These are phyloP conservation scores for Synergus itoensis DNA, from an alignment of 2,888 invertebrate genomes.

Conservation along the genomic window DNA sequence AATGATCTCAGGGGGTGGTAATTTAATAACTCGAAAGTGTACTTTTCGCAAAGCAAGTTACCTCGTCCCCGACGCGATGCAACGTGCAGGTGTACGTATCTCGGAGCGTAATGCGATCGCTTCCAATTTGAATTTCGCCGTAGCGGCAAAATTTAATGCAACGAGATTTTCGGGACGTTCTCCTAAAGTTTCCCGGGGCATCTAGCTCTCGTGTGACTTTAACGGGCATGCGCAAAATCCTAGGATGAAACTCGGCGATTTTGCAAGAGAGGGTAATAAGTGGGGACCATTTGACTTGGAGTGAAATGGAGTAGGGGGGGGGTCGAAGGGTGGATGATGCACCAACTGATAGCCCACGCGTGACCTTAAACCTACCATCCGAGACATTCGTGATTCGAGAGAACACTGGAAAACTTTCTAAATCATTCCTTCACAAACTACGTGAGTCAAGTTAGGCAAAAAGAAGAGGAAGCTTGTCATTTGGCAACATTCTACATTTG, in stretches of 20 bases:
- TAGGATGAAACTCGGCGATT: slow-evolving; percentile 44
- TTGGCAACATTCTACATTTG: too few relatives aligned
- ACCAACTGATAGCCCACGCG: slow-evolving; percentile 8
- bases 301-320: slow-evolving; percentile 42
- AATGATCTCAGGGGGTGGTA: slow-evolving; percentile 32
- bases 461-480: neutral
- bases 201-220: slow-evolving; percentile 28
- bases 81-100: slow-evolving; percentile 42
- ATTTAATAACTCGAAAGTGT: slow-evolving; percentile 45
- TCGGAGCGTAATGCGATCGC: slow-evolving; percentile 49
- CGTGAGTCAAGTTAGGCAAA: neutral
- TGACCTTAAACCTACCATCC: neutral
- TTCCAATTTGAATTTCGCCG: slow-evolving; percentile 48
- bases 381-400: neutral
- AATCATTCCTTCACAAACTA: neutral
- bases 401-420: neutral
- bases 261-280: slow-evolving; percentile 59
- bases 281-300: slow-evolving; percentile 58
- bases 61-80: slow-evolving; percentile 22
- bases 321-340: slow-evolving; percentile 50
- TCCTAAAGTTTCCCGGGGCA: slow-evolving; percentile 48
- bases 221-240: neutral
- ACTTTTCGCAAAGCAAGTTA: slow-evolving; percentile 44
- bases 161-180: slow-evolving; percentile 48
- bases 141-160: slow-evolving; percentile 49